A percentile compares a stretch with the other conserved stretches of the same genome.
Evolutionary conservation across 2,113 vertebrate species (phyloP).

Genomic region (Bombycilla garrulus): DNA sequence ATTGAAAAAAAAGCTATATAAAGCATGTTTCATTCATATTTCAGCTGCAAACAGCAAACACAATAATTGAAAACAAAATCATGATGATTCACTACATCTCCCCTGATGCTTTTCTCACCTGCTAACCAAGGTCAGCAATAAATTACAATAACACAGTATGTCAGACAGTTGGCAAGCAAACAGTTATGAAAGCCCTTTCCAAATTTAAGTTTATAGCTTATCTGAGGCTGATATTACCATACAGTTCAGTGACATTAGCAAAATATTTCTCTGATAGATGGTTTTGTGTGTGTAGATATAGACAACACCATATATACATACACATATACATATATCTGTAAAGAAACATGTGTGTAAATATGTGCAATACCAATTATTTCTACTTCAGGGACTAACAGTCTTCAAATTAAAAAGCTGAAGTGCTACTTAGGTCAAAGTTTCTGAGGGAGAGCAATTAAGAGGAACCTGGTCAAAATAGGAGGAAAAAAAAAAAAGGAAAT

Average conservation of each 20-base stretch:
- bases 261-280: not conserved
- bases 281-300: not conserved
- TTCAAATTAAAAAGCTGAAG: not conserved
- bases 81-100: not conserved
- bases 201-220: not conserved
- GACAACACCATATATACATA: not conserved
- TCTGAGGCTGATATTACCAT: not conserved
- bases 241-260: not conserved
- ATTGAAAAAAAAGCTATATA: not conserved
- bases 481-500: rapidly evolving
- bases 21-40: not conserved
- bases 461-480: not conserved
- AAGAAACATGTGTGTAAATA: not conserved
- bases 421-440: not conserved
- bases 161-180: not conserved
- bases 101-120: not conserved
- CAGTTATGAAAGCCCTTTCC: not conserved
- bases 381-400: not conserved
- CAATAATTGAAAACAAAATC: not conserved
- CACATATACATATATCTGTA: not conserved
- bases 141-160: not conserved
- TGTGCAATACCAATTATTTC: not conserved
- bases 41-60: not conserved
- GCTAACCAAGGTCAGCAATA: constrained; percentile 2
- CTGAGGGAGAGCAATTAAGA: not conserved